These are phyloP conservation scores for Dufourea novaeangliae DNA, from an alignment of 1,140 invertebrate species.

Conservation along the genomic window DNA sequence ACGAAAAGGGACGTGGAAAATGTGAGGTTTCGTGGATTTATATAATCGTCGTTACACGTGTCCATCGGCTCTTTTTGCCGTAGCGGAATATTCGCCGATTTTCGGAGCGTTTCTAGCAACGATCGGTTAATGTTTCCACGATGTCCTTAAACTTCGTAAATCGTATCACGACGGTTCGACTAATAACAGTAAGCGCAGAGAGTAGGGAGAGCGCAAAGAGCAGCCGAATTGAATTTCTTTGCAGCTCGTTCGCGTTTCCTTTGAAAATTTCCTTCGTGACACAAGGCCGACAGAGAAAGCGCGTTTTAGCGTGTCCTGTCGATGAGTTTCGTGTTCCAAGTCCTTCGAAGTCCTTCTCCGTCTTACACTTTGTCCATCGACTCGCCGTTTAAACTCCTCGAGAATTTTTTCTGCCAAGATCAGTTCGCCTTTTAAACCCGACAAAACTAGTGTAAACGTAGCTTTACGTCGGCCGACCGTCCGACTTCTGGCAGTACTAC, in stretches of 20 bases:
- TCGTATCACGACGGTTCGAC: not conserved
- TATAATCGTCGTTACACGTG: too few relatives aligned
- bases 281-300: not conserved
- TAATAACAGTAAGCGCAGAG: too few relatives aligned
- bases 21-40: too few relatives aligned
- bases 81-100: too few relatives aligned
- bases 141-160: not conserved
- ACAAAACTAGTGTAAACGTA: not conserved
- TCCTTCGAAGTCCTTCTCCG: too few relatives aligned
- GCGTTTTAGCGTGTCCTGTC: not conserved
- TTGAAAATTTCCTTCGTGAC: not conserved
- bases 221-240: not conserved
- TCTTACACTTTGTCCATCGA: too few relatives aligned
- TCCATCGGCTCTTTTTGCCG: too few relatives aligned
- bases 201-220: too few relatives aligned
- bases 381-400: not conserved
- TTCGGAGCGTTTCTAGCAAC: not conserved
- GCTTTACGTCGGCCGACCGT: not conserved
- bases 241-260: not conserved
- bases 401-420: not conserved
- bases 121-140: not conserved
- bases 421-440: not conserved
- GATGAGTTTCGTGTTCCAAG: not conserved
- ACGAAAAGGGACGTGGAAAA: too few relatives aligned
- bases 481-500: conserved; percentile 3